Percentiles rank a stretch among this genome's conserved stretches.
Conservation (phyloP, 1,140 invertebrate genomes). For the Drosophila pruinosa region DNA sequence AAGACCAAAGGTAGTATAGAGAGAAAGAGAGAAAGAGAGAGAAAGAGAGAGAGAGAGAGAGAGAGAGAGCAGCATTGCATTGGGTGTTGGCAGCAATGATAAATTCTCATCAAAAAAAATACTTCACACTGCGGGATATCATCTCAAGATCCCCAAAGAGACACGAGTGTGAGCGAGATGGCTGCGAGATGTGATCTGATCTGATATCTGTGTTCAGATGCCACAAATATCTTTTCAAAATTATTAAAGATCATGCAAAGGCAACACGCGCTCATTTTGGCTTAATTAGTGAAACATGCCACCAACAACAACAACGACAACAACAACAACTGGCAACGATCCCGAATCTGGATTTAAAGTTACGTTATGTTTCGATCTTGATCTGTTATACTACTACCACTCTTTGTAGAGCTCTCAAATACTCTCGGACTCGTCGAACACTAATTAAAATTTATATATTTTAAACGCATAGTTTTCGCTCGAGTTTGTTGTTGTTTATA, state of each 20-base stretch:
- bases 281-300: constrained; percentile 79
- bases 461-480: constrained; percentile 59
- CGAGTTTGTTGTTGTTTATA: constrained; percentile 39
- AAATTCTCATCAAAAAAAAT: constrained; percentile 80
- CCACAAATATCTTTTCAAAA: constrained; percentile 75
- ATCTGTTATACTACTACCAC: constrained; percentile 29
- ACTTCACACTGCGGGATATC: constrained; percentile 79
- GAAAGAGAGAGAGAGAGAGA: neutral
- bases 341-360: constrained; percentile 26
- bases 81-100: constrained; percentile 70
- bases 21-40: neutral
- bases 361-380: constrained; percentile 49
- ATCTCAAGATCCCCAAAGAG: constrained; percentile 30
- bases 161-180: neutral
- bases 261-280: constrained; percentile 72
- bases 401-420: constrained; percentile 48
- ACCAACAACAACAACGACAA: constrained; percentile 33
- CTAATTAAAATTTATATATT: constrained; percentile 81
- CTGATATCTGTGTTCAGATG: constrained; percentile 24
- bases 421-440: constrained; percentile 43
- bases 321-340: constrained; percentile 41
- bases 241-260: constrained; percentile 80
- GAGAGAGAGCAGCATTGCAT: constrained; percentile 13
- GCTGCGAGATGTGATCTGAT: constrained; percentile 47
- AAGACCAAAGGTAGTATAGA: constrained; percentile 32